Conservation (phyloP, 2,113 vertebrate genomes). For the Antechinus flavipes region DNA sequence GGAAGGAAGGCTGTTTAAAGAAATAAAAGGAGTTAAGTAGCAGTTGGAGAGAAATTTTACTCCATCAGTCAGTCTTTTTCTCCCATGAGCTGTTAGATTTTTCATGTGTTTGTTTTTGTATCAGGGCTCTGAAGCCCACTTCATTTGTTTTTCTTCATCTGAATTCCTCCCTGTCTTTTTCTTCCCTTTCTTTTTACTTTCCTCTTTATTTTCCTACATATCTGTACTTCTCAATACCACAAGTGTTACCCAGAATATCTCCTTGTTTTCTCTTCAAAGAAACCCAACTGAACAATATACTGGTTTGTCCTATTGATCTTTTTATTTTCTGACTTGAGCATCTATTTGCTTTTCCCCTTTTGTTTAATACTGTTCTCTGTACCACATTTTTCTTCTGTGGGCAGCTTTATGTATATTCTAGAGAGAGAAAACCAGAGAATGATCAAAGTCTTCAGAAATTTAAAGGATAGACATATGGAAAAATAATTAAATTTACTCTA, state of each 20-base stretch:
- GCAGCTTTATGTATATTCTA: background rate
- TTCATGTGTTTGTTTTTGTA: constrained; percentile 7
- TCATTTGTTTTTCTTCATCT: constrained; percentile 13
- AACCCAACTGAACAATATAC: background rate
- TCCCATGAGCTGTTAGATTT: constrained; percentile 9
- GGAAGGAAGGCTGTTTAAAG: background rate
- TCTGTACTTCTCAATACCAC: background rate
- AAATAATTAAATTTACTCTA: background rate
- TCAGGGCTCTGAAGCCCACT: background rate
- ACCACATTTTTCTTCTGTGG: background rate
- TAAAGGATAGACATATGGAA: background rate
- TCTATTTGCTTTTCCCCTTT: background rate
- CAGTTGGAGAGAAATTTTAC: background rate
- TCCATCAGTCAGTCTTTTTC: background rate
- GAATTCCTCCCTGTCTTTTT: constrained; percentile 29
- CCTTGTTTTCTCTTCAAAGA: background rate
- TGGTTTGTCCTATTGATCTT: background rate
- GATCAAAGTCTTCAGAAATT: background rate
- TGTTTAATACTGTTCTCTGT: background rate
- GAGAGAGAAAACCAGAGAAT: background rate
- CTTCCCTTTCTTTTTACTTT: background rate
- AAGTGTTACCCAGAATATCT: background rate
- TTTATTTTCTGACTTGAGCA: background rate
- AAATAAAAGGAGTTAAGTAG: background rate
- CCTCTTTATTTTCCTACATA: background rate